Base-by-base conservation (phyloP, 92 coral and sea anemone species). In the Plumapathes pennacea region DNA sequence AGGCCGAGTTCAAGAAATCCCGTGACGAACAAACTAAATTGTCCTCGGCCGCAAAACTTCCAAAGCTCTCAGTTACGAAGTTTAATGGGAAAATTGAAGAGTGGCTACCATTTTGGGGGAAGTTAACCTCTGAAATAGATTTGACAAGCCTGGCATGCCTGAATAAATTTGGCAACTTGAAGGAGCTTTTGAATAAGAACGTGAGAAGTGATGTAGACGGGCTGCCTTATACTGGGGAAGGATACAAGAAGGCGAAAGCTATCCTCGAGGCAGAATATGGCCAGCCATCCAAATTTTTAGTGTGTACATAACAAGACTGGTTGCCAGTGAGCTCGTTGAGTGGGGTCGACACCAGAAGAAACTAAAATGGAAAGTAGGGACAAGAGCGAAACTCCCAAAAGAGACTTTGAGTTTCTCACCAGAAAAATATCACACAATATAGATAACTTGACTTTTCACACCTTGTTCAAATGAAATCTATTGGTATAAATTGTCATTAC, bases 191-290 rank as follows among this genome's bases (percentile, higher is more conserved):
- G 27, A 84, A 69, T 22, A 46, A 15, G 36, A 41, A 61, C 18
- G 70, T 70, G 44, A 37, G 81, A 4, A 45, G 25, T 4, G 80
- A 71, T 32, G 60, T 76, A 22, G 84, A 76, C 67, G 72, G 85
- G 15, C 56, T 76, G 21, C 85, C 81, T 5, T 76, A 76, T 44
- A 70, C 82, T n/a, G 73, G 59, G 25, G 81, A 77, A 29, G 85
- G 77, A 6, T 70, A 77, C 53, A 37, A 46, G 9, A 71, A 57
- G 14, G 84, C 71, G 15, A 76, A 67, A 20, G 74, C 66, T n/a
- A 82, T 82, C 40, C 57, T 82, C 26, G 57, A 82, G 32, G 67
- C 78, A 23, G 78, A 74, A 39, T 68, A 67, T 40, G 88, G 83
- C 1, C 62, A 74, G 32, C n/a, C 52, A 3, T 27, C 71, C 22